A percentile compares a stretch with the other conserved stretches of the same genome.
Evolutionary conservation across 1,140 invertebrate genomes (phyloP).

Genomic region (Drosophila prosaltans): DNA sequence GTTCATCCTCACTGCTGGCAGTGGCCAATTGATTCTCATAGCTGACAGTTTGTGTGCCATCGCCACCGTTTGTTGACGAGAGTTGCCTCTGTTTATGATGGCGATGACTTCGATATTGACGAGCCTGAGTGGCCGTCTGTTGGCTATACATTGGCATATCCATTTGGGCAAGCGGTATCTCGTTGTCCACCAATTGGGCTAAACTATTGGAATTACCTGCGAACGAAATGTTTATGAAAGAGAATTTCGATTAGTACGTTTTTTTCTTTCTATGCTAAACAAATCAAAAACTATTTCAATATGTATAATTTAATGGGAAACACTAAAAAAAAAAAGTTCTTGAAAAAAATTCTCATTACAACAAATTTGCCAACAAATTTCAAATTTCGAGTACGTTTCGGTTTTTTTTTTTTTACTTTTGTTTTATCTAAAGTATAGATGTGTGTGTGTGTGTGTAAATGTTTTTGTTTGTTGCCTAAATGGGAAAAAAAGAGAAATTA

Average conservation of each 20-base stretch:
- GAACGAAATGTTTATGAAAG: slow-evolving; percentile 29
- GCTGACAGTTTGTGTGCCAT: slow-evolving; percentile 44
- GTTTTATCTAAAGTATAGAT: slow-evolving; percentile 24
- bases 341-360: slow-evolving; percentile 67
- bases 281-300: slow-evolving; percentile 20
- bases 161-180: slow-evolving; percentile 86
- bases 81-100: slow-evolving; percentile 70
- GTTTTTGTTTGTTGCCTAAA: slow-evolving; percentile 25
- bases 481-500: slow-evolving; percentile 28
- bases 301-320: background rate
- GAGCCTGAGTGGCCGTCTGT: slow-evolving; percentile 61
- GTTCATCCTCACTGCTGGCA: slow-evolving; percentile 66
- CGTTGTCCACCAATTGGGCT: slow-evolving; percentile 86
- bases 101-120: slow-evolving; percentile 68
- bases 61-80: slow-evolving; percentile 33
- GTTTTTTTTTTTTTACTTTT: slow-evolving; percentile 64
- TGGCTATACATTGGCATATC: slow-evolving; percentile 68
- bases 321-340: slow-evolving; percentile 39
- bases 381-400: slow-evolving; percentile 64
- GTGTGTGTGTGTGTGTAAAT: slow-evolving; percentile 26
- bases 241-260: background rate
- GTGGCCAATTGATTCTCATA: slow-evolving; percentile 70
- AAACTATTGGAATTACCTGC: slow-evolving; percentile 87
- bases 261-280: background rate
- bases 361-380: slow-evolving; percentile 78